These are phyloP conservation scores for Zygogramma bicolorata DNA, from an alignment of 2,888 invertebrate species.

Conservation along the genomic window DNA sequence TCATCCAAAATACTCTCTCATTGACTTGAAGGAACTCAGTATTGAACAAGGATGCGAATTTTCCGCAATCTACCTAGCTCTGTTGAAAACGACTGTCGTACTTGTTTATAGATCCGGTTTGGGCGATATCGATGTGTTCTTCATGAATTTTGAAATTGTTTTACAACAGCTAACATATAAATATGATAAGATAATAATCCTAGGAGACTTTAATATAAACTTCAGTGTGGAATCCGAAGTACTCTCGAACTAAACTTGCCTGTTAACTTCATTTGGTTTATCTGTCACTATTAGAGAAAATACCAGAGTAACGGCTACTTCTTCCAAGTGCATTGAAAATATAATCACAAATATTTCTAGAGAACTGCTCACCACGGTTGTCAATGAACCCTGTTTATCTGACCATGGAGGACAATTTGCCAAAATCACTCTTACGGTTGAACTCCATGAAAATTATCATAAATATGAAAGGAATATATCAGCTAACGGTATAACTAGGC, in stretches of 20 bases:
- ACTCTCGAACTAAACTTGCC: neutral
- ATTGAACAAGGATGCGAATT: neutral
- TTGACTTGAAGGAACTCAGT: conserved; percentile 12
- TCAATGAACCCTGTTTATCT: conserved; percentile 9
- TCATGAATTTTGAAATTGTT: neutral
- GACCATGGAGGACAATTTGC: no score
- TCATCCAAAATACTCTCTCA: neutral
- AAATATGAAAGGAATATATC: no score
- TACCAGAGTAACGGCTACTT: conserved; percentile 12
- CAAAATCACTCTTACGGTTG: no score
- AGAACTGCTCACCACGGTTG: neutral
- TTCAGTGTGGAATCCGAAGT: conserved; percentile 7
- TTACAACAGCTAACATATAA: neutral
- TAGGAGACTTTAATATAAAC: conserved; percentile 10
- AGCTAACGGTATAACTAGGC: no score
- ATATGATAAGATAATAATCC: neutral
- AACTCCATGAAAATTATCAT: neutral
- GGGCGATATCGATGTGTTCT: no score
- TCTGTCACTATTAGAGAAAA: neutral
- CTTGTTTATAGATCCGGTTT: no score
- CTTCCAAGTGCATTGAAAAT: conserved; percentile 7
- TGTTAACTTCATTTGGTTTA: conserved; percentile 4
- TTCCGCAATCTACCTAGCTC: neutral
- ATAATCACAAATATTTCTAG: neutral
- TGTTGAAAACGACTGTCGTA: no score